Conservation (phyloP, 2,888 invertebrate genomes). For the Noctua comes region DNA sequence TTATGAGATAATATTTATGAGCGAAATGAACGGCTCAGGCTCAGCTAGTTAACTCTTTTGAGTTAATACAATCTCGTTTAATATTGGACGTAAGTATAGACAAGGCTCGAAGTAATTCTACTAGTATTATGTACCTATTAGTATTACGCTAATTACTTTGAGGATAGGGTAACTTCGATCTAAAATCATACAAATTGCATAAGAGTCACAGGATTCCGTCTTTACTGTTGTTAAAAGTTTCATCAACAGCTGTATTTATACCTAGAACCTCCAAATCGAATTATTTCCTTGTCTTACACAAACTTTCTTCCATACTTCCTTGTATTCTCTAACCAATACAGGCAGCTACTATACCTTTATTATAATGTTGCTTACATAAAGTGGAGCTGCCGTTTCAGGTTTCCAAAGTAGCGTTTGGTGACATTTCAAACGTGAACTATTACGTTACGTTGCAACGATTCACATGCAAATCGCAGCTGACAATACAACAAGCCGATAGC, state of each 20-base stretch:
- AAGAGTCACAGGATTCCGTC: background rate
- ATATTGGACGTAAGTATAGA: background rate
- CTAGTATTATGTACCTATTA: constrained; percentile 9
- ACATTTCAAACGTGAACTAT: constrained; percentile 73
- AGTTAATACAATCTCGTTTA: constrained; percentile 12
- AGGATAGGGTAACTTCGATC: background rate
- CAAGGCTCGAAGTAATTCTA: background rate
- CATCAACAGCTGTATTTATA: background rate
- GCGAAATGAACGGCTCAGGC: constrained; percentile 18
- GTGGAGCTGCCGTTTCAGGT: constrained; percentile 54
- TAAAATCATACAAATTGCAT: background rate
- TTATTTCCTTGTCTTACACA: constrained; percentile 8
- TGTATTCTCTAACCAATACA: constrained; percentile 8
- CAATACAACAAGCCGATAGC: constrained; percentile 74
- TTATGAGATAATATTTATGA: constrained; percentile 59
- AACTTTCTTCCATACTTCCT: constrained; percentile 1
- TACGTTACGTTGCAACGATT: constrained; percentile 70
- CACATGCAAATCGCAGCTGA: constrained; percentile 75
- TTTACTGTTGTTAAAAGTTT: background rate
- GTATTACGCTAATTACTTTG: background rate
- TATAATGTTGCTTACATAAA: constrained; percentile 43
- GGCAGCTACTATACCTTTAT: constrained; percentile 28
- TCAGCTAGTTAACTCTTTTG: constrained; percentile 14
- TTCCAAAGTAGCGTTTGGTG: constrained; percentile 57
- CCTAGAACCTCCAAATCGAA: background rate